Evolutionary conservation across 1,140 invertebrate genomes (phyloP).

Genomic region (Planococcus citri): DNA sequence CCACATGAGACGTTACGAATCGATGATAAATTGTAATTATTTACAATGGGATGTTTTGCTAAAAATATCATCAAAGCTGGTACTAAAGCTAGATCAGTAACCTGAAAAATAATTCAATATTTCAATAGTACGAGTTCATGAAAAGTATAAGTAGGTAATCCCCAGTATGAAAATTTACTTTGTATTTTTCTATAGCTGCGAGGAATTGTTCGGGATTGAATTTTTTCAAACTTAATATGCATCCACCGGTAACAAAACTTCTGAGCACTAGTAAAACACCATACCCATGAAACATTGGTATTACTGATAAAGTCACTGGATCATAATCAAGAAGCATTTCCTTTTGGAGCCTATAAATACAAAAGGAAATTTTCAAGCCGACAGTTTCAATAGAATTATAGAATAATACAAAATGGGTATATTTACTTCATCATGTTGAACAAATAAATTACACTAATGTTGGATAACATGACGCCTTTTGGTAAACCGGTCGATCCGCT

Average conservation of each 20-base stretch:
- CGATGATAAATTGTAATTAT: conserved; percentile 45
- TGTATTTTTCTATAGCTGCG: background rate
- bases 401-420: background rate
- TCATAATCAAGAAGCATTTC: conserved; percentile 28
- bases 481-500: conserved; percentile 23
- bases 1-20: conserved; percentile 44
- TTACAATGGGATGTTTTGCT: conserved; percentile 47
- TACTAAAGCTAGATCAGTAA: conserved; percentile 45
- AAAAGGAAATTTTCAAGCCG: background rate
- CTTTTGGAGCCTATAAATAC: background rate
- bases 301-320: conserved; percentile 44
- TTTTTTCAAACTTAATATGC: background rate
- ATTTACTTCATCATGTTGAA: background rate
- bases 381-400: background rate
- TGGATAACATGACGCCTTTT: conserved; percentile 26
- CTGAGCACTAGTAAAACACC: conserved; percentile 39
- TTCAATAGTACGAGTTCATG: background rate
- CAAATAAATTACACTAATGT: conserved; percentile 21
- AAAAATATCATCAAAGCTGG: conserved; percentile 51
- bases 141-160: background rate
- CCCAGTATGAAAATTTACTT: background rate
- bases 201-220: background rate
- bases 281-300: conserved; percentile 54
- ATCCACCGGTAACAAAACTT: background rate
- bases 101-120: conserved; percentile 31